phyloP scores from a whole-genome alignment of 2,113 vertebrate genomes.

The Saguinus midas region DNA sequence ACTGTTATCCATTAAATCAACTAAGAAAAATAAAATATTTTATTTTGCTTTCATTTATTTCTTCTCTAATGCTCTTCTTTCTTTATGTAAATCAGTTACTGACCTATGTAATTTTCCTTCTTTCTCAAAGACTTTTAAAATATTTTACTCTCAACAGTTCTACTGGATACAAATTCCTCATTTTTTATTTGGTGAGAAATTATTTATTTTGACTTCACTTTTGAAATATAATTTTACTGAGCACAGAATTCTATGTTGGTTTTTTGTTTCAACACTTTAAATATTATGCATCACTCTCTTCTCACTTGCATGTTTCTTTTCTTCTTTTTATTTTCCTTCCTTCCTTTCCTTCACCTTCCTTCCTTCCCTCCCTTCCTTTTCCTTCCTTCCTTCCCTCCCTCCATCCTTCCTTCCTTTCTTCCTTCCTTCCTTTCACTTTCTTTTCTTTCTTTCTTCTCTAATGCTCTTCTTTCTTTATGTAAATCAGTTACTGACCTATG shows the following conservation, averaged over 20 bases:
- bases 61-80: background rate
- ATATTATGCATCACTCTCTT: background rate
- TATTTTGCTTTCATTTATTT: background rate
- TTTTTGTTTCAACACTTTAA: background rate
- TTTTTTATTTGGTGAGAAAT: background rate
- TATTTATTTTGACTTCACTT: background rate
- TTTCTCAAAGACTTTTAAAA: background rate
- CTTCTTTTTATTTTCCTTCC: no score
- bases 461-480: no score
- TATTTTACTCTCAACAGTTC: background rate
- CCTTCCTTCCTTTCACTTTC: no score
- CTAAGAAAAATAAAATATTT: background rate
- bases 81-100: background rate
- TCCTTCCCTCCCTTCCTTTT: no score
- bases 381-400: no score
- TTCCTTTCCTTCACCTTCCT: fast-evolving
- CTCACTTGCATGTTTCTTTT: background rate
- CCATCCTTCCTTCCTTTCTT: no score
- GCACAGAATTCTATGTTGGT: background rate
- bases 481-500: no score
- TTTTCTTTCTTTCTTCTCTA: no score
- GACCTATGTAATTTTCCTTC: background rate
- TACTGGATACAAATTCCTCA: background rate
- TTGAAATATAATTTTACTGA: background rate
- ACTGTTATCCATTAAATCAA: background rate